Evolutionary conservation across 2,113 vertebrate genomes (phyloP), one percentile per base, ranked within the genome.

Genomic region (Cariama cristata): DNA sequence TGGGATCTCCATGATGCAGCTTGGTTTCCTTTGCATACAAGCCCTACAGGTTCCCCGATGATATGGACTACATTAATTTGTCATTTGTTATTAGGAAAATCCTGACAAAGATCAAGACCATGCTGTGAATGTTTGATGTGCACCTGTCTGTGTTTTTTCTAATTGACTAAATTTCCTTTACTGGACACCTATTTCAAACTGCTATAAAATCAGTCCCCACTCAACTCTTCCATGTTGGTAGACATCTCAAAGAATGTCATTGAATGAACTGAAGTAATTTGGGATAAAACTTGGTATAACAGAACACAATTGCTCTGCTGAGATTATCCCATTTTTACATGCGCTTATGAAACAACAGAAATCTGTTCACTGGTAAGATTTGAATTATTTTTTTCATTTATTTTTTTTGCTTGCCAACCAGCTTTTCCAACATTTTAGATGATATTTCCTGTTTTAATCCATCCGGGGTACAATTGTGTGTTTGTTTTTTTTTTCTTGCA

Each of bases 401-500:
- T 26, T 26, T 64, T 58, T 76, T 85, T 75, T 53, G 0, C 35
- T 59, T 86, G 47, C 55, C 55, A 85, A 53, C 10, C 27, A 64
- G 15, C 17, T 88, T 90, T 83, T 60, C 63, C 42, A 59, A 47
- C 12, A n/a, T 52, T 92, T 85, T 24, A 75, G 64, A 38, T 74
- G 42, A 27, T 49, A 58, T 90, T 96, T 92, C 93, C 87, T 88
- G 79, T 74, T 97, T 90, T 79, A 92, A 91, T 93, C 75, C 93
- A 75, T 91, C 62, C 8, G 0, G 49, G 52, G 42, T 77, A 74
- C 79, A 67, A 62, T 5, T 68, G 45, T 35, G 27, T 11, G 27
- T 18, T 50, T 71, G 42, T 45, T 9, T 45, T 72, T 85, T 90
- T 79, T 28, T 10, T 32, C 91, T 76, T 75, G 23, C 66, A 76